Percentiles rank a stretch among this genome's conserved stretches.
phyloP scores from a whole-genome alignment of 2,888 invertebrate species.

The Sialis lutaria region DNA sequence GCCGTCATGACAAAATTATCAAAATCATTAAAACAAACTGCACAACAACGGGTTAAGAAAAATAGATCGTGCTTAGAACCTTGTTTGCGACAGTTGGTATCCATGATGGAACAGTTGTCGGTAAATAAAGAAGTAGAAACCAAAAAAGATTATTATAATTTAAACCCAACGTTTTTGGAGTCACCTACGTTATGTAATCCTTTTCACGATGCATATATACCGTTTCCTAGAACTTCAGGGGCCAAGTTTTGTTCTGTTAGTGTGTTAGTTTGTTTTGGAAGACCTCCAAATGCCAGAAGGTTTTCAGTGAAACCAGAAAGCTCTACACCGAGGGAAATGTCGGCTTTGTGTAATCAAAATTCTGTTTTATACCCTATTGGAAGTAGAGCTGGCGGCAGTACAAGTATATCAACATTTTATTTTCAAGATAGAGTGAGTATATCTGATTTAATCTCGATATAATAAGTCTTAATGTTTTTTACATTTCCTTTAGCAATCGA shows the following conservation, averaged over 20 bases:
- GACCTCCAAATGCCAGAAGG: slow-evolving; percentile 50
- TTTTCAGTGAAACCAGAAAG: slow-evolving; percentile 54
- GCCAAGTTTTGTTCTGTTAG: slow-evolving; percentile 84
- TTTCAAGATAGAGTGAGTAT: slow-evolving; percentile 53
- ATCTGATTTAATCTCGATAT: neutral
- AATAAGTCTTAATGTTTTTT: too few species aligned
- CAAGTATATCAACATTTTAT: slow-evolving; percentile 55
- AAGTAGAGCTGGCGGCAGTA: slow-evolving; percentile 13
- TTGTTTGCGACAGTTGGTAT: slow-evolving; percentile 56
- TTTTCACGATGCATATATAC: slow-evolving; percentile 62
- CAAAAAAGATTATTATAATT: slow-evolving; percentile 12
- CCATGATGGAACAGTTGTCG: slow-evolving; percentile 41
- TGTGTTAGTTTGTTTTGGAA: slow-evolving; percentile 69
- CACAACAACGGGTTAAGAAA: slow-evolving; percentile 65
- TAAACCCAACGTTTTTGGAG: slow-evolving; percentile 13
- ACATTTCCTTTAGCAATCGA: slow-evolving; percentile 1
- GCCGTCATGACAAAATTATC: slow-evolving; percentile 52
- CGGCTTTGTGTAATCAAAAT: slow-evolving; percentile 40
- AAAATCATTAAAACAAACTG: slow-evolving; percentile 65
- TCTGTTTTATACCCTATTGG: slow-evolving; percentile 15
- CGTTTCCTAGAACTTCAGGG: slow-evolving; percentile 87
- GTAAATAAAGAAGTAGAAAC: slow-evolving; percentile 24
- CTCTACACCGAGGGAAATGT: slow-evolving; percentile 62
- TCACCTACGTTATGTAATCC: slow-evolving; percentile 21
- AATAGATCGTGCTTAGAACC: slow-evolving; percentile 78